Percentiles rank a stretch among this genome's conserved stretches.
phyloP scores from a whole-genome alignment of 2,797 vertebrate species.

The Eupleurogrammus muticus region DNA sequence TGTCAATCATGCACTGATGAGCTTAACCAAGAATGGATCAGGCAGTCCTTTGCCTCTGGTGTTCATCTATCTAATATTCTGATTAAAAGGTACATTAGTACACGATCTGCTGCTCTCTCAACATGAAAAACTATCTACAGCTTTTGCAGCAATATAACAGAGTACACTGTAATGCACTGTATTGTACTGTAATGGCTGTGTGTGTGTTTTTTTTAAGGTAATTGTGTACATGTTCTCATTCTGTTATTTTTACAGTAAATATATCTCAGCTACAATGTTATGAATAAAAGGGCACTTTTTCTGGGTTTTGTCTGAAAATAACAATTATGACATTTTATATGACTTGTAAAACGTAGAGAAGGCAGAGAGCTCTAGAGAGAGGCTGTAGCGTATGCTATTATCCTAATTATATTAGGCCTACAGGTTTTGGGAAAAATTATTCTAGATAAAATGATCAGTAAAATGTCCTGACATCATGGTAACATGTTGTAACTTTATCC shows the following conservation, averaged over 20 bases:
- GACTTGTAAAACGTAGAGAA: no score
- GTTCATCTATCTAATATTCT: conserved; percentile 28
- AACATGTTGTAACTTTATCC: no score
- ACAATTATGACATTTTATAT: no score
- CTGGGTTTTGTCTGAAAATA: no score
- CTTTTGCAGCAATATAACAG: neutral
- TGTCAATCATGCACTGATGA: conserved; percentile 68
- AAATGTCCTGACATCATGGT: no score
- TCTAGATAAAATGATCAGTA: no score
- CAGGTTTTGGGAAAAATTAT: neutral
- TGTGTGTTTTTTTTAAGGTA: no score
- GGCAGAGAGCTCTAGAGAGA: no score
- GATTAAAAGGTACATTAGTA: conserved; percentile 30
- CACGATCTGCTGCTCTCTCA: neutral
- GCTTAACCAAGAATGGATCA: conserved; percentile 44
- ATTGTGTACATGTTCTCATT: neutral
- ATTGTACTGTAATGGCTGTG: no score
- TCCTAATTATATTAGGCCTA: conserved; percentile 1
- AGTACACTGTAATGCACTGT: no score
- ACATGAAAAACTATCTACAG: neutral
- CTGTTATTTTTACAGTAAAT: neutral
- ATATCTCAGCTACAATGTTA: neutral
- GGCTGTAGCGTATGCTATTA: no score
- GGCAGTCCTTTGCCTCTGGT: conserved; percentile 30
- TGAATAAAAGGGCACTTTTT: no score